Evolutionary conservation across 1,140 invertebrate genomes (phyloP).

Genomic region (Aphelenchoides besseyi): DNA sequence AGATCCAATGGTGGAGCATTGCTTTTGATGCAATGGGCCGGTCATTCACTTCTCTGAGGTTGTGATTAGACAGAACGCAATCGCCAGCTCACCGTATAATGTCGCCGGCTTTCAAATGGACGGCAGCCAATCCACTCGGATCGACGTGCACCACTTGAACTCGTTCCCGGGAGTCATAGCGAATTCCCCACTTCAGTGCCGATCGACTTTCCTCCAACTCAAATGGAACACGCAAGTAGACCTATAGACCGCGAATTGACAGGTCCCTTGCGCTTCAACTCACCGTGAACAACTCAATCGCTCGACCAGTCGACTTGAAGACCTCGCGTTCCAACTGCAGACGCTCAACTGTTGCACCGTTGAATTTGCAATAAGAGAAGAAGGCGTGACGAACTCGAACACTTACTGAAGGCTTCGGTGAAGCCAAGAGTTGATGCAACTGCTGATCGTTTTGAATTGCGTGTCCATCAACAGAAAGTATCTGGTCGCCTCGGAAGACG

Average conservation of each 20-base stretch:
- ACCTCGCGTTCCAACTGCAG: conserved; percentile 25
- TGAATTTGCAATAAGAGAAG: conserved; percentile 17
- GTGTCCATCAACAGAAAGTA: conserved; percentile 28
- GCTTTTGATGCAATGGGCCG: conserved; percentile 21
- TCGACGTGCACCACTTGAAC: conserved; percentile 25
- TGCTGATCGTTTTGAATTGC: conserved; percentile 1
- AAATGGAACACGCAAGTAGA: background rate
- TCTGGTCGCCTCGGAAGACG: conserved; percentile 22
- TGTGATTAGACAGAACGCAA: background rate
- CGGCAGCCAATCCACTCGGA: conserved; percentile 24
- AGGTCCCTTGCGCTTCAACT: background rate
- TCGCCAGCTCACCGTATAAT: conserved; percentile 21
- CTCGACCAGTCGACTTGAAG: conserved; percentile 20
- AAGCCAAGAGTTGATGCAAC: conserved; percentile 10
- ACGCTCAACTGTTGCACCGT: conserved; percentile 17
- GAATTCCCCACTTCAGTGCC: conserved; percentile 6
- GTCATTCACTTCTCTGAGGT: conserved; percentile 28
- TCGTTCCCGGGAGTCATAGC: conserved; percentile 33
- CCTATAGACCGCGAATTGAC: background rate
- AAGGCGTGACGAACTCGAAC: conserved; percentile 15
- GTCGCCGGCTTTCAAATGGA: conserved; percentile 29
- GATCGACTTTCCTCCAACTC: conserved; percentile 15
- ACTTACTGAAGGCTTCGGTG: background rate
- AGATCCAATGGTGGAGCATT: conserved; percentile 27
- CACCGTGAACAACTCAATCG: conserved; percentile 20